Evolutionary conservation across 2,888 invertebrate genomes (phyloP), one percentile per base, ranked within the genome.

Genomic region (Prosopocoilus inquinatus): DNA sequence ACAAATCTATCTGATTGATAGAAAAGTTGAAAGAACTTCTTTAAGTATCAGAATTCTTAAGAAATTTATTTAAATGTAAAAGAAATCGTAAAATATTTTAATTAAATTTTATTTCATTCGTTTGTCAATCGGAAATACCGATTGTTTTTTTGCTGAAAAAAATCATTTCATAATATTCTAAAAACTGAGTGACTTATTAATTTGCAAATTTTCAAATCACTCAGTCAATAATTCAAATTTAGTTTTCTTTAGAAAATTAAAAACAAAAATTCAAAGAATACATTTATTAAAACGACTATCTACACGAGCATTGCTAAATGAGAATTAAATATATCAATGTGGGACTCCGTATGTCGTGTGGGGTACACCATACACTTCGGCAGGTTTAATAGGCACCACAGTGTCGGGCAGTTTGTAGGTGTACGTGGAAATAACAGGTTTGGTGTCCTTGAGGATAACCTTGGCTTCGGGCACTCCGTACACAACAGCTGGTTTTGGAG

Each of bases 301-400:
- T 38, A 38, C 38, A 38, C 4, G 11, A 12, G 12, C 38, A 38
- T 38, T 38, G 11, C 12, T 12, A 38, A 12, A 12, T 4, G 12
- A 12, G 5, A 38, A 38, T 12, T 12, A 38, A 15, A 41, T 15
- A 15, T 3, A 13, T 41, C 41, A 41, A 2, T 41, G 41, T 15
- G 41, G 41, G 11, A 41, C 41, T 7, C 41, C 41, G 16, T 41
- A 41, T 16, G 12, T 11, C 9, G 13, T 9, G 12, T 41, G 41
- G 13, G 52, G 52, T 11, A 52, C 52, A 1, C 50, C 50, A 45
- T 50, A 50, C 4, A 44, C 16, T 5, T 43, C 32, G 13, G 41
- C 43, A 20, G 50, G 50, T 44, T 50, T 44, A 1, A 44, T 16
- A 8, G 28, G 20, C 16, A 34, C 8, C 13, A 20, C 12, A 15